These are phyloP conservation scores for Andrena haemorrhoa DNA, from an alignment of 2,888 invertebrate genomes.

Conservation along the genomic window DNA sequence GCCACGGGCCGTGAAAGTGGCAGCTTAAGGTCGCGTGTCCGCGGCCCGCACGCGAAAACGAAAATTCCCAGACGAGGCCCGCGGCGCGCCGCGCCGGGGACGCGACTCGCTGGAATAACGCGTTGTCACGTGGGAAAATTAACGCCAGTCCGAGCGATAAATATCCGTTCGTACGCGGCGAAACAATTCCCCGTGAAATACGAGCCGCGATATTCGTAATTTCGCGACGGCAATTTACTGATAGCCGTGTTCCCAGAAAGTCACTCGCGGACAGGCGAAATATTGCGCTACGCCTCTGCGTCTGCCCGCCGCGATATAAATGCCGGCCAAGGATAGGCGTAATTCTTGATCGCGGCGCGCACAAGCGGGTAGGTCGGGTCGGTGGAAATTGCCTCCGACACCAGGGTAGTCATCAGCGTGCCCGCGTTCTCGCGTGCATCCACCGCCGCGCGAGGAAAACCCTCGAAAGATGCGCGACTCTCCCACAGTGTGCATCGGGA, in stretches of 20 bases:
- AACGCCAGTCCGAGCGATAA: conserved; percentile 44
- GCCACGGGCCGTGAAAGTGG: conserved; percentile 17
- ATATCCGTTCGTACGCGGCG: conserved; percentile 50
- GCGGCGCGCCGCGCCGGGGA: conserved; percentile 8
- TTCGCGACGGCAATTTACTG: conserved; percentile 67
- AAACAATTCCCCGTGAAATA: conserved; percentile 59
- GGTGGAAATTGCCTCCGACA: conserved; percentile 69
- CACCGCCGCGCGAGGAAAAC: neutral
- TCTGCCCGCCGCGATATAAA: conserved; percentile 58
- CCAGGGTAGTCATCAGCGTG: conserved; percentile 65
- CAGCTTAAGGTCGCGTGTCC: neutral
- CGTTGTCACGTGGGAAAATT: conserved; percentile 8
- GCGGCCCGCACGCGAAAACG: neutral
- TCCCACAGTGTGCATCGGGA: conserved; percentile 7
- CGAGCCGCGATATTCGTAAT: conserved; percentile 62
- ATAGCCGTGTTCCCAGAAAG: conserved; percentile 56
- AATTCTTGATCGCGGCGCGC: conserved; percentile 53
- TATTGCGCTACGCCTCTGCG: conserved; percentile 57
- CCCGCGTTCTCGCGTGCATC: conserved; percentile 41
- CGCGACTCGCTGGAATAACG: conserved; percentile 14
- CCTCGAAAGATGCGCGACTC: neutral
- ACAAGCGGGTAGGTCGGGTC: conserved; percentile 62
- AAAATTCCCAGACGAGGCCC: conserved; percentile 26
- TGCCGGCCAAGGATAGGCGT: conserved; percentile 49
- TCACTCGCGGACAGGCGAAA: conserved; percentile 65